Evolutionary conservation across 1,140 invertebrate species (phyloP).

Genomic region (Drosophila nigromelanica): DNA sequence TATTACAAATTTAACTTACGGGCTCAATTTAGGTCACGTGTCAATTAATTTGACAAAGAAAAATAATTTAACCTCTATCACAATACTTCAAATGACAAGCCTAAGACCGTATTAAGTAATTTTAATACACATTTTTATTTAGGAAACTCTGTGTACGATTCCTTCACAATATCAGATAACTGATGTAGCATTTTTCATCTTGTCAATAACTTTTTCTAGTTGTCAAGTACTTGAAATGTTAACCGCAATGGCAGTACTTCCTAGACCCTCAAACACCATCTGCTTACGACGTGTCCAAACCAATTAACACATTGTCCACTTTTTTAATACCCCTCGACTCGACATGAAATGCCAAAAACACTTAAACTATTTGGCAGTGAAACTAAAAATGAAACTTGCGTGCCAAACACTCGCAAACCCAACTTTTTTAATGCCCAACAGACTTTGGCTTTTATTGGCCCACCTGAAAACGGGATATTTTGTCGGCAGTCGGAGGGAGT

Average conservation of each 20-base stretch:
- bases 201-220: no score
- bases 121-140: no score
- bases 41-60: no score
- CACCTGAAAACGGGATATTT: background rate
- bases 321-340: conserved; percentile 50
- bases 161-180: no score
- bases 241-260: background rate
- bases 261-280: background rate
- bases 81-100: no score
- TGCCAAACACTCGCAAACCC: conserved; percentile 68
- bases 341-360: conserved; percentile 64
- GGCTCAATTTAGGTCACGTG: no score
- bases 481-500: background rate
- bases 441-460: conserved; percentile 60
- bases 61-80: no score
- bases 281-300: conserved; percentile 63
- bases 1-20: no score
- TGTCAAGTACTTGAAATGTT: no score
- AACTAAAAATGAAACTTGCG: conserved; percentile 52
- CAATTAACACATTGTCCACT: conserved; percentile 81
- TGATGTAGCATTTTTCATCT: no score
- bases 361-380: conserved; percentile 56
- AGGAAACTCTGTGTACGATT: no score
- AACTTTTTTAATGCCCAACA: conserved; percentile 59
- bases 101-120: no score